Evolutionary conservation across 2,888 invertebrate genomes (phyloP), one percentile per base, ranked within the genome.

Genomic region (Leucoptera coffeella): DNA sequence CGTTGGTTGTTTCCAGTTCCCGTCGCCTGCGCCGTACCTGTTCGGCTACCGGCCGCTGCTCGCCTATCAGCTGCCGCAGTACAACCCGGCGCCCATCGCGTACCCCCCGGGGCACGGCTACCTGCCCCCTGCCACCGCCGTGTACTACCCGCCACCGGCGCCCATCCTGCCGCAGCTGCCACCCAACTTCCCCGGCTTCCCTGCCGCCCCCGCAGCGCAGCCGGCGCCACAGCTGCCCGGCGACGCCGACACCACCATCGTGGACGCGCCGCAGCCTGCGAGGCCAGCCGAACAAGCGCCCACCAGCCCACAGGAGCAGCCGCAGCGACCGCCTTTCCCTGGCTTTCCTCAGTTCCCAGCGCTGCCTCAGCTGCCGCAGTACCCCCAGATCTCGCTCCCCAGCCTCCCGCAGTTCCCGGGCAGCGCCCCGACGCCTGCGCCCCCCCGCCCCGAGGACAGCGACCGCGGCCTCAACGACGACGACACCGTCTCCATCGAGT

Each of bases 401-500:
- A 23, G 28, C 17, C 15, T 23, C 10, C 17, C 24, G 12, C 23
- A 27, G 17, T 33, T 38, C 14, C 37, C 44, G 13, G 46, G 47
- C 29, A 33, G 32, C 2, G 49, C 51, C 1, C 41, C 45, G 4
- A 35, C 49, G 4, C 50, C 57, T 3, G 48, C 60, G 4, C 27
- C 51, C 30, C 59, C 61, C 2, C 45, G 45, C 9, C 42, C 40
- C 2, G 35, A 32, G 14, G 45, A 40, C 20, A 43, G 41, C n/a
- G 50, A 53, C 30, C 43, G 45, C 34, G 51, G 56, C 11, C 28
- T 62, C 3, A 64, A 56, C 30, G 62, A 67, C 14, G 67, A 62
- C 45, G 69, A 69, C 28, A 57, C 67, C 9, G 37, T 69, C 40
- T 48, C 67, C n/a, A 54, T 69, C 25, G 69, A 69, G 30, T 57